Base-by-base conservation (phyloP, 2,888 invertebrate species). In the Punctoribates punctum region DNA sequence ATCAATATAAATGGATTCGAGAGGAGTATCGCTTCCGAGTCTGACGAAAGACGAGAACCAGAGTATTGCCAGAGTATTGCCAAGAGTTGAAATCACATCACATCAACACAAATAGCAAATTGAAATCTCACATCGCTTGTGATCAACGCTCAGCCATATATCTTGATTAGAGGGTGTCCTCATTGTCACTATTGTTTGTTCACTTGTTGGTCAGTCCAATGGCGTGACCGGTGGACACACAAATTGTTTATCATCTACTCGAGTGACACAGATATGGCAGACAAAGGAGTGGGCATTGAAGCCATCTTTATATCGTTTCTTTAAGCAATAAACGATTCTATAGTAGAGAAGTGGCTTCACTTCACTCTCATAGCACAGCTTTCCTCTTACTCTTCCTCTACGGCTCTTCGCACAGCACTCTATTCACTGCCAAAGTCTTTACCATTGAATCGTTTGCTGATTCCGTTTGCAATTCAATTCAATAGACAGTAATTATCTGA, bases 1-100 rank as follows among this genome's bases (percentile, higher is more conserved):
- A 70, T 70, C 70, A 70, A 70, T 70, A 70, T 70, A n/a, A 70
- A 70, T 70, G 34, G 46, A 20, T 23, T 70, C 57, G 25, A 25
- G 25, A 57, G 20, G 57, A 20, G 13, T 57, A 25, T 57, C 57
- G 57, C 23, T 57, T 57, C 25, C 57, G 57, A 57, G 57, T 25
- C 57, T 25, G 57, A 57, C 57, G 70, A 38, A n/a, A 8, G n/a
- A n/a, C n/a, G n/a, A n/a, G n/a, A n/a, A n/a, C n/a, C n/a, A n/a
- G n/a, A n/a, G n/a, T n/a, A n/a, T n/a, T n/a, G n/a, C n/a, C n/a
- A n/a, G n/a, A 38, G 67, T 17, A n/a, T 42, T n/a, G 17, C 42
- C 11, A 15, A 46, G 70, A 70, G 70, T 15, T 70, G 25, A 46
- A n/a, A 70, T 70, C 70, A 70, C 70, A 70, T 42, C 38, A 70